Evolutionary conservation across 2,888 invertebrate genomes (phyloP).

Genomic region (Rugalucina vietnamica): DNA sequence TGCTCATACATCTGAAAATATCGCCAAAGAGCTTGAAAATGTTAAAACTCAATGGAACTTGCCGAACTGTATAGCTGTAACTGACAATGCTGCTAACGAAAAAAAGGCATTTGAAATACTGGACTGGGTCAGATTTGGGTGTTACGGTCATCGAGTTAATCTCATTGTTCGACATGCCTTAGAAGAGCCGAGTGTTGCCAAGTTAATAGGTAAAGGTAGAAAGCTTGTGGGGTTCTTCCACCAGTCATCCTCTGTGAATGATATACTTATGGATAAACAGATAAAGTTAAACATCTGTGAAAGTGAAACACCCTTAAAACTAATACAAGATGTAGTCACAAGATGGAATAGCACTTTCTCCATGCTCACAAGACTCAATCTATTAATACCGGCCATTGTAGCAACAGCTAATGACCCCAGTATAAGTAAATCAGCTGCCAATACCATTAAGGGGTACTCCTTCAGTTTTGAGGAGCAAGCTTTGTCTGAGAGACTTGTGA

Average conservation of each 20-base stretch:
- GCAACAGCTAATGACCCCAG: slow-evolving; percentile 30
- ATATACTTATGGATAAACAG: slow-evolving; percentile 32
- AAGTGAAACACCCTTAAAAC: slow-evolving; percentile 26
- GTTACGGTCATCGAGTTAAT: slow-evolving; percentile 55
- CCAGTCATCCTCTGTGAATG: slow-evolving; percentile 35
- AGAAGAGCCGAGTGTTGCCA: neutral
- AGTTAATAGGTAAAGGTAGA: slow-evolving; percentile 17
- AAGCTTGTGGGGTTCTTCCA: slow-evolving; percentile 45
- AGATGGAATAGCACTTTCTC: slow-evolving; percentile 46
- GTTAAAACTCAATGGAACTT: slow-evolving; percentile 6
- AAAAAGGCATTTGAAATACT: slow-evolving; percentile 40
- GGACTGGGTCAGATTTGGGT: slow-evolving; percentile 48
- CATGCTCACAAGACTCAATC: slow-evolving; percentile 34
- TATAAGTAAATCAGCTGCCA: neutral
- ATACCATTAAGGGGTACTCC: neutral
- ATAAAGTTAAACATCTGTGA: slow-evolving; percentile 12
- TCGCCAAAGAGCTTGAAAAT: slow-evolving; percentile 13
- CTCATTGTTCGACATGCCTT: slow-evolving; percentile 51
- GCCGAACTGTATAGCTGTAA: slow-evolving; percentile 25
- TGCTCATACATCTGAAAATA: slow-evolving; percentile 30
- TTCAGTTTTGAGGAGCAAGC: slow-evolving; percentile 15
- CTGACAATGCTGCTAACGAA: too few relatives aligned
- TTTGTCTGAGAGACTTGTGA: slow-evolving; percentile 5
- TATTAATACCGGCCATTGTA: slow-evolving; percentile 26
- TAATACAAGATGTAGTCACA: slow-evolving; percentile 43